Evolutionary conservation across 2,888 invertebrate species (phyloP).

Genomic region (Gari tellinella): DNA sequence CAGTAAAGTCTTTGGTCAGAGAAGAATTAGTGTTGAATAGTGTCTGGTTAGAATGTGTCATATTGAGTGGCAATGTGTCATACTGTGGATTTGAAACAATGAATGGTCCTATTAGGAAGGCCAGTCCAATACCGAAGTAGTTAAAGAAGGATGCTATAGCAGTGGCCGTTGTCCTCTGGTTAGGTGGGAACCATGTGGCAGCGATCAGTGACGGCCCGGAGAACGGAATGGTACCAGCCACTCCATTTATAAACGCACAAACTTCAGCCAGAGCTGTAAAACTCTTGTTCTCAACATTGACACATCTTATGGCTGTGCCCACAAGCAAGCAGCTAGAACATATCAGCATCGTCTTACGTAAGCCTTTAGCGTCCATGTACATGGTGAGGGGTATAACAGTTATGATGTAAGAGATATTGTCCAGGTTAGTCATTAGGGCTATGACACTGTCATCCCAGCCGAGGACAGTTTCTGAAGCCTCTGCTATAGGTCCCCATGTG

Average conservation of each 20-base stretch:
- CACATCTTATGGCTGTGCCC: conserved; percentile 23
- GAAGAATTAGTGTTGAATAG: neutral
- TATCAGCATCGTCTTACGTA: conserved; percentile 13
- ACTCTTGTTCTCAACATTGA: conserved; percentile 6
- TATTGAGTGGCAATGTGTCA: neutral
- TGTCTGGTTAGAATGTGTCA: neutral
- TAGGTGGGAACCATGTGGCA: conserved; percentile 19
- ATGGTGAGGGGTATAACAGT: conserved; percentile 82
- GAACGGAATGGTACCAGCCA: conserved; percentile 20
- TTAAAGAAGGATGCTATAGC: conserved; percentile 22
- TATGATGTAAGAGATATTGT: conserved; percentile 81
- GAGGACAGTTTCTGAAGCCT: conserved; percentile 79
- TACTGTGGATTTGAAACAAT: conserved; percentile 15
- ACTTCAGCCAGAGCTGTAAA: conserved; percentile 20
- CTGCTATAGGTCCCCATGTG: conserved; percentile 84
- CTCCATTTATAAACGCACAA: conserved; percentile 16
- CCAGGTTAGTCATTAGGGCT: conserved; percentile 83
- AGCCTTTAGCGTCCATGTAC: conserved; percentile 79
- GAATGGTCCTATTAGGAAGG: conserved; percentile 19
- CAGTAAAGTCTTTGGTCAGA: neutral
- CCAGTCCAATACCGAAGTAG: conserved; percentile 18
- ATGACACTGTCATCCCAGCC: conserved; percentile 80
- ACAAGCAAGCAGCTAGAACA: conserved; percentile 10
- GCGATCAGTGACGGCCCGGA: conserved; percentile 17
- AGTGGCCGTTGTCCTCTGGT: conserved; percentile 20